phyloP scores from a whole-genome alignment of 2,888 invertebrate genomes.

The Drosophila cognata region DNA sequence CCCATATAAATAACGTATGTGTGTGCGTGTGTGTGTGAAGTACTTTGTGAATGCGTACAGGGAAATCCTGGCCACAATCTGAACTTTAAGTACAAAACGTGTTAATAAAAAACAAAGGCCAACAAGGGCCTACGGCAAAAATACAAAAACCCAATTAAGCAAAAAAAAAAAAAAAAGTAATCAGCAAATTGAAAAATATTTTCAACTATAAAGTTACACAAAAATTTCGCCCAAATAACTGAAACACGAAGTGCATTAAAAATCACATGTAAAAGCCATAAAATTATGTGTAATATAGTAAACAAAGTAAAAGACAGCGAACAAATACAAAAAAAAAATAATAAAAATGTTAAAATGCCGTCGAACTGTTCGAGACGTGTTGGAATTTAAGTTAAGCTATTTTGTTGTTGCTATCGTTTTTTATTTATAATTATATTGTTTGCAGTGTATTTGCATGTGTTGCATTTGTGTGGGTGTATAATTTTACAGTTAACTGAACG shows the following conservation, averaged over 20 bases:
- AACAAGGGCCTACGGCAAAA: slow-evolving; percentile 31
- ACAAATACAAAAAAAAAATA: slow-evolving; percentile 16
- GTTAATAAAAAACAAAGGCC: slow-evolving; percentile 29
- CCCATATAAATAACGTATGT: slow-evolving; percentile 23
- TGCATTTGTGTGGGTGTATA: slow-evolving; percentile 67
- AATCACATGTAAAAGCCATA: slow-evolving; percentile 25
- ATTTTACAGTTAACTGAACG: slow-evolving; percentile 69
- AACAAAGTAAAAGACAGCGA: slow-evolving; percentile 35
- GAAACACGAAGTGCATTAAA: slow-evolving; percentile 54
- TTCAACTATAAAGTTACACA: background rate
- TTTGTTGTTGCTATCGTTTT: slow-evolving; percentile 11
- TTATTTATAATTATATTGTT: slow-evolving; percentile 42
- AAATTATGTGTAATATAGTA: slow-evolving; percentile 38
- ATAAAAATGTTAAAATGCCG: slow-evolving; percentile 29
- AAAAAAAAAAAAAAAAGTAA: background rate
- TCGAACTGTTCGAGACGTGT: slow-evolving; percentile 66
- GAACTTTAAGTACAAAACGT: slow-evolving; percentile 42
- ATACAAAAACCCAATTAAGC: slow-evolving; percentile 18
- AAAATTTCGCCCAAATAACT: slow-evolving; percentile 33
- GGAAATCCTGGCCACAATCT: slow-evolving; percentile 60
- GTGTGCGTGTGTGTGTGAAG: slow-evolving; percentile 11
- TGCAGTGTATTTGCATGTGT: slow-evolving; percentile 72
- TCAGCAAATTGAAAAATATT: slow-evolving; percentile 3
- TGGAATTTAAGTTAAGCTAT: slow-evolving; percentile 69
- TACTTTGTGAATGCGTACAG: slow-evolving; percentile 27